A percentile compares a stretch with the other conserved stretches of the same genome.
Conservation (phyloP, 2,113 vertebrate species). For the Hepsetus odoe region DNA sequence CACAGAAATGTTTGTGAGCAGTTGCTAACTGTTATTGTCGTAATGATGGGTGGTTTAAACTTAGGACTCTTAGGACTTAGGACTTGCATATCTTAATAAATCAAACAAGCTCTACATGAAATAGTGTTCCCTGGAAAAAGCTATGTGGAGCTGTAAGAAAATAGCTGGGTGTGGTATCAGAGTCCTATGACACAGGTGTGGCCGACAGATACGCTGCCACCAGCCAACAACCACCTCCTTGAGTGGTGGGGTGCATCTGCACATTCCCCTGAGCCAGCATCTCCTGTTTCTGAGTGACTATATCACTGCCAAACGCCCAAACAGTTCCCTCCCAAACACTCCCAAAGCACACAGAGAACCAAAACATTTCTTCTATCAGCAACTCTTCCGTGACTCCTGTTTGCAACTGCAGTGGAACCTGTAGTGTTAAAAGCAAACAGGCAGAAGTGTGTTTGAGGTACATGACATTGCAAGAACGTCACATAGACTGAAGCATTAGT, state of each 20-base stretch:
- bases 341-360: not conserved
- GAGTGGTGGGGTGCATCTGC: conserved; percentile 28
- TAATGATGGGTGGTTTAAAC: not conserved
- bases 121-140: conserved; percentile 3
- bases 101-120: not conserved
- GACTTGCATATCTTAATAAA: not conserved
- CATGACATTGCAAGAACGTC: not conserved
- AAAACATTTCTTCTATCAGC: conserved; percentile 32
- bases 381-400: not conserved
- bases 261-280: conserved; percentile 39
- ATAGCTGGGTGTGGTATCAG: conserved; percentile 26
- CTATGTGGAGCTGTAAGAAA: conserved; percentile 8
- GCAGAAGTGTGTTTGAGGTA: not conserved
- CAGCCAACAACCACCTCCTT: not conserved
- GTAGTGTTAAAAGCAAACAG: not conserved
- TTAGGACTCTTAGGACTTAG: not conserved
- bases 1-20: not conserved
- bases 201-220: conserved; percentile 10
- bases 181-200: conserved; percentile 32
- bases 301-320: conserved; percentile 22
- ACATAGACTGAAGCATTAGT: not conserved
- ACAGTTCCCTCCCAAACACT: not conserved
- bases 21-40: not conserved
- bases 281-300: conserved; percentile 37
- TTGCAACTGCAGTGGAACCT: not conserved